Conservation (phyloP, 2,113 vertebrate species). For the Ammodytes marinus region DNA sequence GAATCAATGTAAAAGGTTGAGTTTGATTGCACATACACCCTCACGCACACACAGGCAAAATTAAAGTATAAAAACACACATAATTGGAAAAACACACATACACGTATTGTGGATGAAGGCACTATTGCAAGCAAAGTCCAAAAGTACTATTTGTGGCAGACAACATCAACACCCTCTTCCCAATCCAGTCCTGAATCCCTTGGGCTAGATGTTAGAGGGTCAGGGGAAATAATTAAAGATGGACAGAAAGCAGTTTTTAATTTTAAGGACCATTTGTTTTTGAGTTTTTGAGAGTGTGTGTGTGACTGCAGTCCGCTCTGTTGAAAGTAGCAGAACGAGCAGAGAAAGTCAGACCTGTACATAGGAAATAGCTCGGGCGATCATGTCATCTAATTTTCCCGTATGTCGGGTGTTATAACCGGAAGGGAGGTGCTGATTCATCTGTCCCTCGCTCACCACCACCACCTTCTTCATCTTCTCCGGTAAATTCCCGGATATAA, state of each 20-base stretch:
- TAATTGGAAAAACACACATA: constrained; percentile 64
- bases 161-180: constrained; percentile 58
- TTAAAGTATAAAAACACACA: constrained; percentile 56
- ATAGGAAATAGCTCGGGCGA: constrained; percentile 49
- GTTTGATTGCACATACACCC: constrained; percentile 52
- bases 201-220: constrained; percentile 75
- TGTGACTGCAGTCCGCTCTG: constrained; percentile 1
- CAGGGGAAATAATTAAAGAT: constrained; percentile 13
- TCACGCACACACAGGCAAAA: constrained; percentile 51
- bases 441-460: constrained; percentile 42
- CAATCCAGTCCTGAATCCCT: constrained; percentile 54
- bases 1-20: constrained; percentile 46
- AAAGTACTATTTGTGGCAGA: constrained; percentile 75
- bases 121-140: constrained; percentile 87
- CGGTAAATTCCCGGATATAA: neutral
- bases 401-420: constrained; percentile 51
- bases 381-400: constrained; percentile 57
- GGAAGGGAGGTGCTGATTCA: constrained; percentile 69
- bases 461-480: constrained; percentile 28
- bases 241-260: neutral
- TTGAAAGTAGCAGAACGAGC: constrained; percentile 8
- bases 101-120: constrained; percentile 84
- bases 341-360: constrained; percentile 31
- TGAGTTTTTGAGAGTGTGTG: constrained; percentile 2
- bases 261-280: neutral